Evolutionary conservation across 2,888 invertebrate species (phyloP).

Genomic region (Homarus gammarus): DNA sequence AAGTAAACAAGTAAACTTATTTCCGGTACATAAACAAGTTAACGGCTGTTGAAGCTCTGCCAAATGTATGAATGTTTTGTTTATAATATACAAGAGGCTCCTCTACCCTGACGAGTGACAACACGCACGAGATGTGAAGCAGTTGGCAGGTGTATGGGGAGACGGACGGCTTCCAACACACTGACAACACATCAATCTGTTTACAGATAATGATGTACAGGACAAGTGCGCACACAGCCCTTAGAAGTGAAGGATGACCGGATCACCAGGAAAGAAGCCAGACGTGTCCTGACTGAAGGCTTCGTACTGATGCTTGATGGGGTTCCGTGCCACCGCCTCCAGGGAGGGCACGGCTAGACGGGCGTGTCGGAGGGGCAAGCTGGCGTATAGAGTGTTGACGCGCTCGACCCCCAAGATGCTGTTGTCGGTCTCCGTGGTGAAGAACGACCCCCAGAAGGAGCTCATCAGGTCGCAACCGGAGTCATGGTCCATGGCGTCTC

Average conservation of each 20-base stretch:
- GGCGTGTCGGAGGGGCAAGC: slow-evolving; percentile 51
- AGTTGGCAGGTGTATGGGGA: slow-evolving; percentile 8
- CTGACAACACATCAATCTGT: background rate
- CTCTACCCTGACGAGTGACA: background rate
- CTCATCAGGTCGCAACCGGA: slow-evolving; percentile 73
- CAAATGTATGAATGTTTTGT: background rate
- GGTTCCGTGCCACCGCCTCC: slow-evolving; percentile 63
- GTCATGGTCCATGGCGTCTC: slow-evolving; percentile 71
- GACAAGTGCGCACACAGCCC: background rate
- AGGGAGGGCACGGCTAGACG: slow-evolving; percentile 67
- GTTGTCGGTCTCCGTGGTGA: slow-evolving; percentile 67
- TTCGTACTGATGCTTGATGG: slow-evolving; percentile 71
- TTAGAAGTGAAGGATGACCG: slow-evolving; percentile 73
- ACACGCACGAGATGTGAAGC: background rate
- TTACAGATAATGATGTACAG: background rate
- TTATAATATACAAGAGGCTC: slow-evolving; percentile 5
- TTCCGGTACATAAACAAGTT: background rate
- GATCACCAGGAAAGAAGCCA: slow-evolving; percentile 74
- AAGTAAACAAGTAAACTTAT: too few relatives aligned
- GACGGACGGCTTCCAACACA: slow-evolving; percentile 10
- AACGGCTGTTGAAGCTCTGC: slow-evolving; percentile 4
- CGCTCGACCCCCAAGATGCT: slow-evolving; percentile 65
- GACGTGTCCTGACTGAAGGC: slow-evolving; percentile 68
- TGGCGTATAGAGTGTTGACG: slow-evolving; percentile 72
- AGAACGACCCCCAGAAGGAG: slow-evolving; percentile 74